Evolutionary conservation across 2,797 vertebrate genomes (phyloP), one percentile per base, ranked within the genome.

Genomic region (Hybognathus amarus): DNA sequence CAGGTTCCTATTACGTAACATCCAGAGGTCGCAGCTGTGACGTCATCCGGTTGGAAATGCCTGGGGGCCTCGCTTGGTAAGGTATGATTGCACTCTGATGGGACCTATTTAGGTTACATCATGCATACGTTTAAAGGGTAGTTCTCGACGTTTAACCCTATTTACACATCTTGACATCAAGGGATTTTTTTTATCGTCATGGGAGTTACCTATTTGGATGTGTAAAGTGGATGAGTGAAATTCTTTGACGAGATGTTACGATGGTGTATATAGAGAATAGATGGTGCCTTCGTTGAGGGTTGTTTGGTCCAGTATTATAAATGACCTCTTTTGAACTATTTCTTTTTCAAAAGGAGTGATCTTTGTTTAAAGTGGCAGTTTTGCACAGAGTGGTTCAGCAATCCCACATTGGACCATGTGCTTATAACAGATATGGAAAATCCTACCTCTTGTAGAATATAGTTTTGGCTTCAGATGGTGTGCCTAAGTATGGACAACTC

Each of bases 1-100:
- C 85, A 81, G 74, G 50, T 79, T 83, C 64, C 56, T 76, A 42
- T 81, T 87, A 27, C 45, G 15, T 70, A 70, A 82, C 82, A 61
- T 42, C 15, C 68, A 52, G 68, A 50, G 64, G 45, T 76, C 70
- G 24, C 64, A 76, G 75, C 12, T 69, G 61, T 52, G 56, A 68
- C 67, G 24, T 17, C 27, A 36, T 33, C 27, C 1, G 6, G 36
- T 38, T 64, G 38, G 24, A 79, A 73, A 70, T 40, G 33, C 61
- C 47, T 73, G 2, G 6, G 78, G 42, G 52, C 2, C 18, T 40
- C 30, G 42, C 63, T 45, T 6, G 20, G 12, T 30, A 8, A 64
- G 47, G 56, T 74, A 64, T 38, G 22, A 15, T 13, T 71, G 36
- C 5, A 18, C 42, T 40, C 22, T 4, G 27, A 33, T 8, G 18